Base-by-base conservation (phyloP, 1,140 invertebrate species). In the Aricia agestis region DNA sequence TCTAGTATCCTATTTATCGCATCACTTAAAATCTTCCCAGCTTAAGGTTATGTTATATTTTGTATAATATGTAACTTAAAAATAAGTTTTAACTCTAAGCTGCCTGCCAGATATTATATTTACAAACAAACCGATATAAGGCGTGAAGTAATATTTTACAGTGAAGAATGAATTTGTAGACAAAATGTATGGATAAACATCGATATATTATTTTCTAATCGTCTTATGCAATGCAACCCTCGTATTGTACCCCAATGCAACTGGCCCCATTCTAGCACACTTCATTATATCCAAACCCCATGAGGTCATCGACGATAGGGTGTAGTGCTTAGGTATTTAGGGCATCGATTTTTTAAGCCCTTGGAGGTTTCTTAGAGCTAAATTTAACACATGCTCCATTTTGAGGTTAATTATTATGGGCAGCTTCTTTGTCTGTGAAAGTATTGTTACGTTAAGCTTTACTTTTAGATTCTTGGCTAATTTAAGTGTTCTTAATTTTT, bases 161-260 rank as follows among this genome's bases (percentile, higher is more conserved):
- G 45, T 15, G 9, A 52, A 36, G 5, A 36, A 25, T 25, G 25
- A 3, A 7, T 42, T 3, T 1, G 11, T 42, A 42, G 41, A 36
- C 36, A 36, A 36, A 2, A 9, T 52, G 45, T 15, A 13, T 52
- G 10, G 10, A 52, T 52, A 52, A 52, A 52, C 45, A 4, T 17
- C 59, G 19, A 63, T 63, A 19, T 17, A 63, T 63, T 25, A 25
- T 25, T 25, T 63, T 63, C 10, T 9, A 25, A 19, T 63, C 59
- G 59, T 63, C 59, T 63, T 63, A 31, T 63, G 59, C 59, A 63
- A 31, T 63, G 59, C 59, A 63, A 63, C 59, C 59, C 59, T 63
- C 19, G 19, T 17, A 1, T 19, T 25, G 18, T 19, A 19, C 11
- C 59, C 59, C 19, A 11, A 63, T 63, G 59, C 59, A 63, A 19